Conservation (phyloP, 2,113 vertebrate species). For the Trematocara zebra region DNA sequence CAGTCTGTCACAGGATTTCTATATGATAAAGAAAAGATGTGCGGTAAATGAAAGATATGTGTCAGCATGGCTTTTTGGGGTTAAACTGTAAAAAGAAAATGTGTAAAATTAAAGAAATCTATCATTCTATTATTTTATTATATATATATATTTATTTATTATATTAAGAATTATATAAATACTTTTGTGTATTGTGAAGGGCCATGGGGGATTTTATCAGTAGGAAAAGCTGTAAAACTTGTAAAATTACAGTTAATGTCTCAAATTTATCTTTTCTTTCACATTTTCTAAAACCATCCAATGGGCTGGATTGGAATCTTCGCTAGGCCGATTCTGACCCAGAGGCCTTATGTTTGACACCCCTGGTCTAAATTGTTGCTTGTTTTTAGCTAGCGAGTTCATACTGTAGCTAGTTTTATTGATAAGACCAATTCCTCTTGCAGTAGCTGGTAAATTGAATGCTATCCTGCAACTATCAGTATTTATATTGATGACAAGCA, state of each 20-base stretch:
- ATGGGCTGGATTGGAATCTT: not conserved
- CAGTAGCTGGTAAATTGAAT: not conserved
- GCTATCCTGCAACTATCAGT: not conserved
- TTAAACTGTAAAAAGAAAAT: not conserved
- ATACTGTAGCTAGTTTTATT: not conserved
- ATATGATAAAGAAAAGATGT: not conserved
- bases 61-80: not conserved
- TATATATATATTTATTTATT: not conserved
- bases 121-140: not conserved
- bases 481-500: not conserved
- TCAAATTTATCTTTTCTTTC: not conserved
- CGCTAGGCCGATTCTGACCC: not conserved
- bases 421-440: not conserved
- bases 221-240: not conserved
- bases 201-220: not conserved
- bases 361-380: not conserved
- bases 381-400: not conserved
- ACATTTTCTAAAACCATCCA: not conserved
- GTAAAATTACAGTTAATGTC: rapidly evolving
- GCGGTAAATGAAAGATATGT: not conserved
- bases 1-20: not conserved
- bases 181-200: not conserved
- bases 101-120: not conserved
- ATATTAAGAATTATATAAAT: not conserved
- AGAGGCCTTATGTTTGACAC: rapidly evolving